Base-by-base conservation (phyloP, 1,140 invertebrate genomes). In the Lysiphlebus fabarum region DNA sequence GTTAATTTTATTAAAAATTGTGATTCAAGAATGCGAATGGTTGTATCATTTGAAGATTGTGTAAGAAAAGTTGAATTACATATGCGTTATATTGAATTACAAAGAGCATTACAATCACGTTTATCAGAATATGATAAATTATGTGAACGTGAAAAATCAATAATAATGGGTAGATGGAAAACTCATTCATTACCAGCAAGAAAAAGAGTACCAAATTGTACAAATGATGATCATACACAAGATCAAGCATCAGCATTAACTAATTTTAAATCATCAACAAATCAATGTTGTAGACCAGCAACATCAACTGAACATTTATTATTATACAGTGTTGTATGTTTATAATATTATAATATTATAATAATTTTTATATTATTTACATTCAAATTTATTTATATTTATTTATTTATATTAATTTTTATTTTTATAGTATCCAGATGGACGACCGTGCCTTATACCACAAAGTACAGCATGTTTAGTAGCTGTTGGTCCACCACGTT, bases 41-140 rank as follows among this genome's bases (percentile, higher is more conserved):
- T 96, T 2, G 93, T 96, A 0, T 85, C 95, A 4, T 96, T 96
- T 73, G 94, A 96, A 81, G 92, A 97, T 72, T 95, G 95, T 69
- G 93, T 96, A 0, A 84, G 91, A 53, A 96, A 96, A 84, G 90
- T 92, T 17, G 91, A 93, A 71, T 82, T 95, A 4, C 92, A 95
- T 70, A 93, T 95, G 83, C 85, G 92, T 45, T 95, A 94, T 67
- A 91, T 95, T 47, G 89, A 94, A 63, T 80, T 95, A 6, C 92
- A 95, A 78, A 85, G 88, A 63, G 82, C 90, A 34, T 78, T 96
- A 7, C 90, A 94, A 73, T 85, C 86, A n/a, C 93, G 94, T 74
- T 86, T 93, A 79, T 83, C 85, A 48, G 92, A 96, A 80, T 74
- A 95, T 38, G 91, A 95, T 69, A 83, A 89, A 54, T 79, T 96